Base-by-base conservation (phyloP, 2,888 invertebrate species). In the Trissonchulus sp. region DNA sequence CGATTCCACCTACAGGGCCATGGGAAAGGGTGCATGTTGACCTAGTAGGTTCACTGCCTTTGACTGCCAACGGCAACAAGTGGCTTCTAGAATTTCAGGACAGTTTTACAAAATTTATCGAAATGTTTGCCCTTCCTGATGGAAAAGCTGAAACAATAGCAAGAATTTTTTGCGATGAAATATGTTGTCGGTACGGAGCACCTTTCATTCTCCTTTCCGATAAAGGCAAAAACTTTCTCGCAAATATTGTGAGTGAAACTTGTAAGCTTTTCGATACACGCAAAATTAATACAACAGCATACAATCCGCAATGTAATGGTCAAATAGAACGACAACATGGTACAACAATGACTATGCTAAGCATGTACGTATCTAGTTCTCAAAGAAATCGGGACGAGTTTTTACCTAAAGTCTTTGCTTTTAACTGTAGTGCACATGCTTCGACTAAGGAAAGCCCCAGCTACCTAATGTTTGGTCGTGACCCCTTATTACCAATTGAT, bases 131-230 rank as follows among this genome's bases (percentile, higher is more conserved):
- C n/a, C 63, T 84, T 23, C 81, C 80, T 0, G 80, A 83, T 62
- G 80, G 81, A 31, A 80, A 79, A 69, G 80, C 84, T 0, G 77
- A 76, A 15, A 82, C 83, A 0, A 78, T 84, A 3, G 83, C 84
- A 0, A 71, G 34, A 71, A 8, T 35, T 34, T 71, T 71, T n/a
- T 31, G 28, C 31, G 35, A 31, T 2, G 35, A 30, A 71, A 35
- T 71, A 8, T 30, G 28, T 18, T 31, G 31, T 33, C 31, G 71
- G 2, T 34, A 71, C n/a, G 31, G 23, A 8, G 71, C 71, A 28
- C 33, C 71, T 30, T 8, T 28, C n/a, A n/a, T 3, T 18, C n/a
- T 71, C 28, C 31, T 71, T 34, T 34, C 34, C 34, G 71, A 71
- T 31, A 33, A 35, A n/a, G 71, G 34, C 8, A n/a, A 30, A 2